Evolutionary conservation across 2,113 vertebrate genomes (phyloP), one percentile per base, ranked within the genome.

Genomic region (Anoplopoma fimbria): DNA sequence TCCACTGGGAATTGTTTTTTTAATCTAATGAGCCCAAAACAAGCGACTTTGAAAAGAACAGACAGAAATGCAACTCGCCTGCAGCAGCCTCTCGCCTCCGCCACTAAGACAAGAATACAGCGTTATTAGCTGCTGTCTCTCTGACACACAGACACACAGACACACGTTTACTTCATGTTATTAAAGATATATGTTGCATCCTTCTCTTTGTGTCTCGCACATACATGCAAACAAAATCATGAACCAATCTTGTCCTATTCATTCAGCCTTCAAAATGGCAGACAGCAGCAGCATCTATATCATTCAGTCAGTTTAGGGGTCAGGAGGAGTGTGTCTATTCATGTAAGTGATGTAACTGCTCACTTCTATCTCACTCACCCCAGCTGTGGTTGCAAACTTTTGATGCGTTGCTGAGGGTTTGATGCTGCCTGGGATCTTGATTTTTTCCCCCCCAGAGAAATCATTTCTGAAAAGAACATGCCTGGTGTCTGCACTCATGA

Each of bases 1-100:
- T 84, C 85, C 42, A 6, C 45, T 36, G 86, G 77, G 83, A 88
- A 70, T 81, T 34, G 47, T 71, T 86, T 81, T n/a, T 87, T 78
- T 85, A 79, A 87, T 84, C n/a, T 88, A 91, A 89, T 86, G 89
- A 91, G 86, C 69, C 84, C 69, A 85, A 89, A 87, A 76, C 82
- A 87, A 83, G 78, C 40, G 72, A 75, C 72, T 73, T 69, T 78
- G 51, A 71, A 82, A 75, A 77, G 49, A 77, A 61, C 78, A 68
- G 78, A 42, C 64, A 77, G 47, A 64, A 40, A 57, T 29, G 49
- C 9, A 45, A 12, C 38, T 51, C 2, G 62, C 73, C 60, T 45
- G 63, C 15, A 74, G 75, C 75, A 0, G 49, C 57, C 38, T 61
- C 33, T 75, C 4, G 49, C 72, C 45, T 83, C 72, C 27, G 1